A percentile compares a stretch with the other conserved stretches of the same genome.
phyloP scores from a whole-genome alignment of 2,888 invertebrate genomes.

The Rugalucina vietnamica region DNA sequence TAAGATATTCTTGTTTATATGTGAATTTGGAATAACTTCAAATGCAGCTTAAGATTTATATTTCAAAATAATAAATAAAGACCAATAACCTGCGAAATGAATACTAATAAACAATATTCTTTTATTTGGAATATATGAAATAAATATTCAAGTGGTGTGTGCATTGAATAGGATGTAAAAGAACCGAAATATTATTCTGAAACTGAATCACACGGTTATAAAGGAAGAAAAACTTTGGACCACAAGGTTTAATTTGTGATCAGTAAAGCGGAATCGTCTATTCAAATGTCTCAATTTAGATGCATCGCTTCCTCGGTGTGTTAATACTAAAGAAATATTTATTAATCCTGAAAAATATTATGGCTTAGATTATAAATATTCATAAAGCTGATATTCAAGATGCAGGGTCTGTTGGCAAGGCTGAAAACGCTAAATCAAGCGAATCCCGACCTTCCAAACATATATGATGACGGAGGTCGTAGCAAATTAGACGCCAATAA shows the following conservation, averaged over 20 bases:
- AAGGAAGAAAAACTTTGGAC: background rate
- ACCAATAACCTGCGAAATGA: background rate
- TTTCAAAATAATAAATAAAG: background rate
- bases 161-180: background rate
- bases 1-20: background rate
- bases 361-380: background rate
- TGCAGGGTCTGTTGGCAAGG: slow-evolving; percentile 50
- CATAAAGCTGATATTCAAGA: slow-evolving; percentile 19
- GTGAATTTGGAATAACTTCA: background rate
- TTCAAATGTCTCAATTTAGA: background rate
- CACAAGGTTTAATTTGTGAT: background rate
- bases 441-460: slow-evolving; percentile 16
- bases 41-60: background rate
- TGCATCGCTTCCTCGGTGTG: background rate
- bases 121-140: background rate
- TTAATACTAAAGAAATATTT: background rate
- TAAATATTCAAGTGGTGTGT: background rate
- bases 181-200: background rate
- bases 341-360: too few relatives aligned
- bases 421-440: slow-evolving; percentile 26
- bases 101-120: background rate
- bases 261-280: background rate
- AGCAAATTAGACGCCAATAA: slow-evolving; percentile 8
- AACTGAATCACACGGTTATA: background rate
- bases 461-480: slow-evolving; percentile 8